Percentiles rank a stretch among this genome's conserved stretches.
Conservation (phyloP, 1,140 invertebrate genomes). For the Lycorma delicatula region DNA sequence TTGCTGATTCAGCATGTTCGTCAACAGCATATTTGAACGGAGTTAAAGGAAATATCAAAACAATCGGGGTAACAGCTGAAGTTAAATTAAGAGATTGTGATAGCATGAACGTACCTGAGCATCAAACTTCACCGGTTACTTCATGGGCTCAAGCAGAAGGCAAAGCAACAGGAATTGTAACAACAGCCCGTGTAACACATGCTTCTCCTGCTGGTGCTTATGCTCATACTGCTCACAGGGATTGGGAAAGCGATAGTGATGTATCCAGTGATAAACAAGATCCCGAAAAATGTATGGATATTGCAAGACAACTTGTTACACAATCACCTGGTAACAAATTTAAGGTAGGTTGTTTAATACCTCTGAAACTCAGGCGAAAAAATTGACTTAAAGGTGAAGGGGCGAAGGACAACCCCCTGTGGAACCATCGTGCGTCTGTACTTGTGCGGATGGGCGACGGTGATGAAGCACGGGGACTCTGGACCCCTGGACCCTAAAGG, state of each 20-base stretch:
- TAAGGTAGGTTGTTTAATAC: no score
- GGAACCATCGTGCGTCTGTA: no score
- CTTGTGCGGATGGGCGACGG: no score
- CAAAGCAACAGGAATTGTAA: constrained; percentile 9
- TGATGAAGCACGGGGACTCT: no score
- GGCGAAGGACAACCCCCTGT: no score
- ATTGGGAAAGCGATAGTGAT: constrained; percentile 41
- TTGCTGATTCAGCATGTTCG: constrained; percentile 71
- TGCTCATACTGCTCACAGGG: constrained; percentile 41
- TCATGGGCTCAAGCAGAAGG: constrained; percentile 61
- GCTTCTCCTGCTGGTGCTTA: constrained; percentile 51
- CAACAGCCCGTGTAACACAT: constrained; percentile 41
- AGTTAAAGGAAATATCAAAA: constrained; percentile 68
- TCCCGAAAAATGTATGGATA: constrained; percentile 36
- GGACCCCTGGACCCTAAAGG: no score
- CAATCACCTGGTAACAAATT: constrained; percentile 39
- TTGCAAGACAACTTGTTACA: constrained; percentile 41
- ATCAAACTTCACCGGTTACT: constrained; percentile 35
- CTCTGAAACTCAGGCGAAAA: no score
- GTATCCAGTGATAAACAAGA: constrained; percentile 37
- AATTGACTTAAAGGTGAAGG: no score
- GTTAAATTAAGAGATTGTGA: constrained; percentile 50
- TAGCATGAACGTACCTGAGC: constrained; percentile 42
- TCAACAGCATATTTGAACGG: constrained; percentile 75
- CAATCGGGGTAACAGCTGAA: constrained; percentile 61